Evolutionary conservation across 2,113 vertebrate species (phyloP).

Genomic region (Nansenia antarctica): DNA sequence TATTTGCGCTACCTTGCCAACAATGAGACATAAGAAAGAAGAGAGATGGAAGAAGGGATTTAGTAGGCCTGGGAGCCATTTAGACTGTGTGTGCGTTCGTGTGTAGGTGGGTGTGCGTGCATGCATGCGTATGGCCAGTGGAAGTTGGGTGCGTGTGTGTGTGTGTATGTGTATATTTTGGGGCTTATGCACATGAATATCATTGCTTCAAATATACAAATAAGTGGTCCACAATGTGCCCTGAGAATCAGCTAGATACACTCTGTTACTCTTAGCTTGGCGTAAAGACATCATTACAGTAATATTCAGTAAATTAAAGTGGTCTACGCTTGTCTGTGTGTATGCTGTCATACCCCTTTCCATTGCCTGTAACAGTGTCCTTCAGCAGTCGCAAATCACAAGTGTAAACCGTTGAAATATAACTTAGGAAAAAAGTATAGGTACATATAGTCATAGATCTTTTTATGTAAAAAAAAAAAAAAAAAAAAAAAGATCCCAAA

Average conservation of each 20-base stretch:
- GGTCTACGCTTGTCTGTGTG: background rate
- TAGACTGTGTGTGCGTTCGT: background rate
- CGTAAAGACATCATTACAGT: background rate
- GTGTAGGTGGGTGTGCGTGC: background rate
- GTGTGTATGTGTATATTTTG: background rate
- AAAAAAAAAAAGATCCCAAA: background rate
- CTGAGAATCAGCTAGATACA: constrained; percentile 58
- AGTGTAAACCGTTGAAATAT: constrained; percentile 58
- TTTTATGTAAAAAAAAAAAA: constrained; percentile 19
- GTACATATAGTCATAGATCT: constrained; percentile 45
- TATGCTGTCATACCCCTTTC: background rate
- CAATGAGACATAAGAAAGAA: no score
- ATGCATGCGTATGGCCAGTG: background rate
- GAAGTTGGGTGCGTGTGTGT: constrained; percentile 1
- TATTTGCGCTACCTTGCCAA: no score
- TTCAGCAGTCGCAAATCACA: constrained; percentile 44
- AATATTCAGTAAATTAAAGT: constrained; percentile 21
- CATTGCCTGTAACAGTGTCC: constrained; percentile 32
- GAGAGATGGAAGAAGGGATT: background rate
- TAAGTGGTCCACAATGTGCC: constrained; percentile 61
- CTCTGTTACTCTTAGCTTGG: background rate
- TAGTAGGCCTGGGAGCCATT: background rate
- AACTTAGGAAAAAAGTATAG: constrained; percentile 58
- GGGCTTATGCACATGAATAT: background rate
- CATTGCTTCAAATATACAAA: constrained; percentile 10